phyloP scores from a whole-genome alignment of 2,113 vertebrate species.

The Recurvirostra avosetta region DNA sequence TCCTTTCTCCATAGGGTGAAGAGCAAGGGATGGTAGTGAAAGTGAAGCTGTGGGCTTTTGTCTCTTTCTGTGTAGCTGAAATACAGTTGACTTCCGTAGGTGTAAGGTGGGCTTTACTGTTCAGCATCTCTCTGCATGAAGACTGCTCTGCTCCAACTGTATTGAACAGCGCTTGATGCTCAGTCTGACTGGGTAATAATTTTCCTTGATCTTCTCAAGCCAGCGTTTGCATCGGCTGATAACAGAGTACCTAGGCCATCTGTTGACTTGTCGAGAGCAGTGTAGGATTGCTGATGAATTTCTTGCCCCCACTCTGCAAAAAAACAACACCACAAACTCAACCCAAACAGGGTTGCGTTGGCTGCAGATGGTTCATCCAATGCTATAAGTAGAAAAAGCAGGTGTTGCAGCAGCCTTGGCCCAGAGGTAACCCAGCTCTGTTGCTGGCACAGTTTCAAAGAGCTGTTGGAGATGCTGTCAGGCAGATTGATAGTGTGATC shows the following conservation, averaged over 20 bases:
- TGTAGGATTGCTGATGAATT: conserved; percentile 40
- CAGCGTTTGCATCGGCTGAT: background rate
- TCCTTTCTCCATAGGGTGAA: background rate
- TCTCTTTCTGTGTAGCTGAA: background rate
- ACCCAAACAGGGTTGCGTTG: background rate
- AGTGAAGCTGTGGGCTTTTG: background rate
- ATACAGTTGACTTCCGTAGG: background rate
- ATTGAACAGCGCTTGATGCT: background rate
- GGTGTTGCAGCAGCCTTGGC: conserved; percentile 64
- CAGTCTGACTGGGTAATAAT: background rate
- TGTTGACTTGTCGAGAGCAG: conserved; percentile 41
- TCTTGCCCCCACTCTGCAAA: background rate
- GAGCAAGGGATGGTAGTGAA: background rate
- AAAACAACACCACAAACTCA: conserved; percentile 9
- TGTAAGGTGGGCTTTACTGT: background rate
- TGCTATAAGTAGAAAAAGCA: conserved; percentile 23
- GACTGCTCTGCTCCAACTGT: background rate
- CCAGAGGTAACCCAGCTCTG: conserved; percentile 61
- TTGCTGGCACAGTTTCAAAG: conserved; percentile 40
- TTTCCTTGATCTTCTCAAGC: background rate
- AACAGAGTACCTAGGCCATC: conserved; percentile 9
- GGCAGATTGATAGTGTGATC: conserved; percentile 51
- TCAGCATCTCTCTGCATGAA: background rate
- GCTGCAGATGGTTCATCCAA: conserved; percentile 60
- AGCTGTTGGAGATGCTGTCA: conserved; percentile 60